Percentiles rank a stretch among this genome's conserved stretches.
phyloP scores from a whole-genome alignment of 2,113 vertebrate species.

The Xyrauchen texanus region DNA sequence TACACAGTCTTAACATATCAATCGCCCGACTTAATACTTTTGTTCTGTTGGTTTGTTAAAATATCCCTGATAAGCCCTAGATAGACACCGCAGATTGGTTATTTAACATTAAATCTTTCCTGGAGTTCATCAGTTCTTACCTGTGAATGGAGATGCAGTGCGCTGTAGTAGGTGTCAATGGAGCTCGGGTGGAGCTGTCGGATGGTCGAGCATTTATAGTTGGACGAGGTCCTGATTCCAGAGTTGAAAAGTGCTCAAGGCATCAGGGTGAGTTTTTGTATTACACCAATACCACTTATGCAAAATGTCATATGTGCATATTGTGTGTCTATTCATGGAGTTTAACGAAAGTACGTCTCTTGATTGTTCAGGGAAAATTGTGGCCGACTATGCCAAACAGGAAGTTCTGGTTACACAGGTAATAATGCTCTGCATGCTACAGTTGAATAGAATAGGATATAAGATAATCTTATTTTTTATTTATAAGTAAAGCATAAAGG shows the following conservation, averaged over 20 bases:
- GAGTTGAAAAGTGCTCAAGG: conserved; percentile 82
- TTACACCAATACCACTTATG: not conserved
- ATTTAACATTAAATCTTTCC: too few relatives aligned
- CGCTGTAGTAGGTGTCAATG: conserved; percentile 48
- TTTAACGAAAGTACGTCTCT: conserved; percentile 4
- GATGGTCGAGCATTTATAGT: conserved; percentile 76
- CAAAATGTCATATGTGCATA: not conserved
- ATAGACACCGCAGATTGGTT: too few relatives aligned
- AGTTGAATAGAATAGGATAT: not conserved
- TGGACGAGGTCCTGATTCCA: conserved; percentile 83
- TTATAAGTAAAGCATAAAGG: not conserved
- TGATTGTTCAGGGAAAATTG: conserved; percentile 77
- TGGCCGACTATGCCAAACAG: conserved; percentile 75
- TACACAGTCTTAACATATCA: too few relatives aligned
- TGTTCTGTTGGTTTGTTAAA: too few relatives aligned
- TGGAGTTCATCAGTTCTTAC: not conserved
- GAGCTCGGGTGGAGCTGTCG: conserved; percentile 67
- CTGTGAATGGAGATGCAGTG: conserved; percentile 67
- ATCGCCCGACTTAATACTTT: too few relatives aligned
- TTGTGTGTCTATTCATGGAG: not conserved
- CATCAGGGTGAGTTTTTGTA: conserved; percentile 76
- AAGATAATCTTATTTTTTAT: not conserved
- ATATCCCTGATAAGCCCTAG: too few relatives aligned
- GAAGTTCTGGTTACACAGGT: conserved; percentile 83
- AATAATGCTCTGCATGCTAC: not conserved